These are phyloP conservation scores for Drosophila nigromelanica DNA, from an alignment of 1,140 invertebrate genomes.

Conservation along the genomic window DNA sequence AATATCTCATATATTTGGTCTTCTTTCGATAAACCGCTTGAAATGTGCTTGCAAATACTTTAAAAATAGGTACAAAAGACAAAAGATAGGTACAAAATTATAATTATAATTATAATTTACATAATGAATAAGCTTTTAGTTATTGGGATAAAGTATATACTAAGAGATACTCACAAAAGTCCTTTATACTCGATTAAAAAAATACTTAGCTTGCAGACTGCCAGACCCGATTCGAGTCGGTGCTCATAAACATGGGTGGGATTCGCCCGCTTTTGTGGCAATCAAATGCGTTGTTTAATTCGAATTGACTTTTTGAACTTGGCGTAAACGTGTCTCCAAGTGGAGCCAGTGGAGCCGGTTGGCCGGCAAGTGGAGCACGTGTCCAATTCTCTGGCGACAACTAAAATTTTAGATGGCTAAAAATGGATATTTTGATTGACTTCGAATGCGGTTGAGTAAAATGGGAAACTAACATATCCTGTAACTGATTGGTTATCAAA, in stretches of 20 bases:
- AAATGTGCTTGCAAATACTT: too few relatives aligned
- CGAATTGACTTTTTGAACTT: slow-evolving; percentile 78
- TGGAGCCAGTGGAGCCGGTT: background rate
- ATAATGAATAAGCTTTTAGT: too few relatives aligned
- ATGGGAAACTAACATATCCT: too few relatives aligned
- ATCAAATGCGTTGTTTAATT: slow-evolving; percentile 79
- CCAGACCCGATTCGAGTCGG: slow-evolving; percentile 23
- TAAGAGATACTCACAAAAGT: background rate
- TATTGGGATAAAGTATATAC: too few relatives aligned
- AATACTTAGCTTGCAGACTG: slow-evolving; percentile 37
- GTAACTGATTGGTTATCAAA: too few relatives aligned
- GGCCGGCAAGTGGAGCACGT: slow-evolving; percentile 25
- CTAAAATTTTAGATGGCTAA: background rate
- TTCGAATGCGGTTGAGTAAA: too few relatives aligned
- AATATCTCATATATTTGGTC: slow-evolving; percentile 53
- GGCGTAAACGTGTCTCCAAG: slow-evolving; percentile 59
- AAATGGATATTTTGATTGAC: slow-evolving; percentile 3
- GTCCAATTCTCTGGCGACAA: slow-evolving; percentile 20
- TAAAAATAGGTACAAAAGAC: too few relatives aligned
- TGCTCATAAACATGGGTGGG: slow-evolving; percentile 55
- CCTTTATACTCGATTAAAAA: too few relatives aligned
- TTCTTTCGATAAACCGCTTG: background rate
- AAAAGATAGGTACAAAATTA: too few relatives aligned
- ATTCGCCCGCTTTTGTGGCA: slow-evolving; percentile 62
- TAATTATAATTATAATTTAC: too few relatives aligned